phyloP scores from a whole-genome alignment of 2,888 invertebrate genomes.

The Blastobasis lacticolella region DNA sequence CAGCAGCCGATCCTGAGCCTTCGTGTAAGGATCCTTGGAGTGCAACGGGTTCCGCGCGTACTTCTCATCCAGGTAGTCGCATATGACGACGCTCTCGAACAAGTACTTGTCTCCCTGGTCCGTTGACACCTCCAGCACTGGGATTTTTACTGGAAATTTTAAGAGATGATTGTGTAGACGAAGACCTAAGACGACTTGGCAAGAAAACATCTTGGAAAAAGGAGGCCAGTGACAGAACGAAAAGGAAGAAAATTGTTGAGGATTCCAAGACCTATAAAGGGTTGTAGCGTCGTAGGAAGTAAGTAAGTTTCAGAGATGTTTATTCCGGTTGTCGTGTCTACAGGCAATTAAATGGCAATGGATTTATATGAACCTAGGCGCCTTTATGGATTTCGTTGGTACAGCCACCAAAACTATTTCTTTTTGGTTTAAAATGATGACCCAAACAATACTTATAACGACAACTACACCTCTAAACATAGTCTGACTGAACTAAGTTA shows the following conservation, averaged over 20 bases:
- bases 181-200: no score
- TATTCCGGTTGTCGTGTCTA: neutral
- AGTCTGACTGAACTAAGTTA: no score
- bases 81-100: constrained; percentile 86
- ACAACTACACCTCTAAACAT: no score
- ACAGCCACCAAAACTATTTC: no score
- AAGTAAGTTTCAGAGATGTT: neutral
- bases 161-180: neutral
- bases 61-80: constrained; percentile 88
- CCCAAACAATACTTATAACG: no score
- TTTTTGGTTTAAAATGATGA: no score
- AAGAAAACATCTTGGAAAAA: no score
- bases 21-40: constrained; percentile 77
- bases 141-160: constrained; percentile 79
- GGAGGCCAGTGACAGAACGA: no score
- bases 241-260: no score
- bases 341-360: neutral
- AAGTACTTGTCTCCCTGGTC: constrained; percentile 76
- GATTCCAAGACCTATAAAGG: no score
- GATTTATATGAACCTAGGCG: neutral
- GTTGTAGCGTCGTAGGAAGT: neutral
- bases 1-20: constrained; percentile 82
- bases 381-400: neutral
- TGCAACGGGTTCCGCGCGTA: constrained; percentile 79
- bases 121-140: constrained; percentile 80